Percentiles rank a stretch among this genome's conserved stretches.
These are phyloP conservation scores for Achlya flavicornis DNA, from an alignment of 2,888 invertebrate species.

Conservation along the genomic window DNA sequence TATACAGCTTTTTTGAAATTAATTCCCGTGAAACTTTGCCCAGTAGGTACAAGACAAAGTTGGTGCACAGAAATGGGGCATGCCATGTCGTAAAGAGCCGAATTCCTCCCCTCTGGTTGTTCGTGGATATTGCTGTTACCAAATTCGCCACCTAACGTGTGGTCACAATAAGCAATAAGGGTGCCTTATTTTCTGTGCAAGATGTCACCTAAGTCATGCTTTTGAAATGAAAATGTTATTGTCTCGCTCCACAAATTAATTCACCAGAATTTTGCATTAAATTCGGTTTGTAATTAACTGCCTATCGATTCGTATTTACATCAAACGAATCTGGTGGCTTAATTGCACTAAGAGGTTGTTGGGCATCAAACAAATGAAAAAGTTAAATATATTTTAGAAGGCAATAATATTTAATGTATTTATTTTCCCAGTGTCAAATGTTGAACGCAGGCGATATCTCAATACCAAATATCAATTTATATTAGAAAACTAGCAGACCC, in stretches of 20 bases:
- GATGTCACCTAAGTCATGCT: not conserved
- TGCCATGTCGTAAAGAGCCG: not conserved
- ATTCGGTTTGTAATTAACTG: too few relatives aligned
- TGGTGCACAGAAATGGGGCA: not conserved
- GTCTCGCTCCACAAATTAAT: not conserved
- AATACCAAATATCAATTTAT: too few relatives aligned
- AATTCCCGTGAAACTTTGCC: not conserved
- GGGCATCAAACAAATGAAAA: too few relatives aligned
- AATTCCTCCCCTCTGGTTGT: constrained; percentile 8
- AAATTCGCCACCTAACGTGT: constrained; percentile 3
- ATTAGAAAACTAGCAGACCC: too few relatives aligned
- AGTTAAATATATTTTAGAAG: too few relatives aligned
- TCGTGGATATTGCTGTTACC: constrained; percentile 1
- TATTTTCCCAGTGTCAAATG: too few relatives aligned
- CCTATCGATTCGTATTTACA: too few relatives aligned
- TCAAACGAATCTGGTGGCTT: too few relatives aligned
- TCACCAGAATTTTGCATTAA: not conserved
- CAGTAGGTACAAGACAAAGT: not conserved
- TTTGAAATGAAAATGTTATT: not conserved
- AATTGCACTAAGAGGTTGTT: too few relatives aligned
- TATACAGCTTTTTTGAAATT: not conserved
- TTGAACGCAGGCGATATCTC: too few relatives aligned
- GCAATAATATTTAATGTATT: too few relatives aligned
- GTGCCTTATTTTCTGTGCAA: not conserved
- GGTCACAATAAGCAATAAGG: constrained; percentile 3